Percentiles rank a stretch among this genome's conserved stretches.
These are phyloP conservation scores for Caenorhabditis latens DNA, from an alignment of 1,140 invertebrate genomes.

Conservation along the genomic window DNA sequence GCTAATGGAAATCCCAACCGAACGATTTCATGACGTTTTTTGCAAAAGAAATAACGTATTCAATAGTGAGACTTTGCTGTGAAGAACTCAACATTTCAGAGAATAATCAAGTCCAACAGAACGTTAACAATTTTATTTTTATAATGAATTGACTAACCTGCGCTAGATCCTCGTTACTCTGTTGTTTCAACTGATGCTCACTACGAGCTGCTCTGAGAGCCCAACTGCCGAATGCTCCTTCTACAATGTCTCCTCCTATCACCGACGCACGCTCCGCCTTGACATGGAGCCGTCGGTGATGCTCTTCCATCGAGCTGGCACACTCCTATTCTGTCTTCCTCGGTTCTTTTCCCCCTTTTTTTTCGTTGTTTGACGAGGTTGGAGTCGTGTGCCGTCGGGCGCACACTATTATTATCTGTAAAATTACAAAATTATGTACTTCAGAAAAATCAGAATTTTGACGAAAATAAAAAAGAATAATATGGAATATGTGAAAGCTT, in stretches of 20 bases:
- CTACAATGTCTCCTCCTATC: slow-evolving; percentile 49
- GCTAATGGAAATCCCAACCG: neutral
- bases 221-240: slow-evolving; percentile 44
- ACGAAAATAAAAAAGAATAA: too few relatives aligned
- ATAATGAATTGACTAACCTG: neutral
- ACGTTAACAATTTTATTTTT: too few relatives aligned
- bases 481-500: too few relatives aligned
- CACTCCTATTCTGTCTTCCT: neutral
- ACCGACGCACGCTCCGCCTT: slow-evolving; percentile 42
- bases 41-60: too few relatives aligned
- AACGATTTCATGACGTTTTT: neutral
- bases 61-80: too few relatives aligned
- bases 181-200: slow-evolving; percentile 39
- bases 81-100: neutral
- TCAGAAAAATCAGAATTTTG: too few relatives aligned
- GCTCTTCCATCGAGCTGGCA: slow-evolving; percentile 45
- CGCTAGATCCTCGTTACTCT: slow-evolving; percentile 36
- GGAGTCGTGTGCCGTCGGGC: slow-evolving; percentile 38
- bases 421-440: neutral
- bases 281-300: slow-evolving; percentile 39
- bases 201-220: slow-evolving; percentile 35
- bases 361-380: slow-evolving; percentile 40
- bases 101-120: too few relatives aligned
- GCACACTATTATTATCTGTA: slow-evolving; percentile 51
- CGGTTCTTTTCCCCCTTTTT: neutral